Percentiles rank a stretch among this genome's conserved stretches.
phyloP scores from a whole-genome alignment of 2,797 vertebrate species.

The Threskiornis aethiopicus region DNA sequence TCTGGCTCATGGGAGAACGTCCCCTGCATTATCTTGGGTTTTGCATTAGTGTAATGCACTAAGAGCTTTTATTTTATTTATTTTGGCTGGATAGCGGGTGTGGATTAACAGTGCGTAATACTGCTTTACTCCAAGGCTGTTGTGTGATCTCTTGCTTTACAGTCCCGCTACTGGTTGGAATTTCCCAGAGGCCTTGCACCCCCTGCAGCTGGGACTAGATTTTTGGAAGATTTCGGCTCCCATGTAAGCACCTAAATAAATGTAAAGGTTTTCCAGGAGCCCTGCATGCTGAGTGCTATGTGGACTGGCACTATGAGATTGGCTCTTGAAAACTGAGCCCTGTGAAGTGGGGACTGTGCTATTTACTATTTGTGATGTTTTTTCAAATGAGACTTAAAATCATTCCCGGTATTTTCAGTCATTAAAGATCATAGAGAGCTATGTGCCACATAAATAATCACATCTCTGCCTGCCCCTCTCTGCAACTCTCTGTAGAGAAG shows the following conservation, averaged over 20 bases:
- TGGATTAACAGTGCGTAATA: conserved; percentile 31
- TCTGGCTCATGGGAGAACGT: not conserved
- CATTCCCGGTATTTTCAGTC: not conserved
- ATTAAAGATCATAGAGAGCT: not conserved
- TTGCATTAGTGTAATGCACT: conserved; percentile 6
- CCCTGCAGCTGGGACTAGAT: not conserved
- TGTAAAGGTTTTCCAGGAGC: not conserved
- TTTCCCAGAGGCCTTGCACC: not conserved
- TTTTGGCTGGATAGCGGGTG: conserved; percentile 1
- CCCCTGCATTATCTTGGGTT: not conserved
- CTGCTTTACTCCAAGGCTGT: conserved; percentile 5
- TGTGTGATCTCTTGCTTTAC: not conserved
- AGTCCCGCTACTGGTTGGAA: not conserved
- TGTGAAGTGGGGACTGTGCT: not conserved
- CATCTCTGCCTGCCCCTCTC: not conserved
- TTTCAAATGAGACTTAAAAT: conserved; percentile 7
- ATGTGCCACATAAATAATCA: not conserved
- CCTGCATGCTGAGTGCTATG: not conserved
- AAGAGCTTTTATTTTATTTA: conserved; percentile 36
- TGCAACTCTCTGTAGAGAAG: not conserved
- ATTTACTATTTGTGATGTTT: not conserved
- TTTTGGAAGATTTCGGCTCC: conserved; percentile 2
- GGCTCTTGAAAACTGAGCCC: not conserved
- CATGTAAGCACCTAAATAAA: not conserved
- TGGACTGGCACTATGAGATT: not conserved